These are phyloP conservation scores for Drosophila orosa DNA, from an alignment of 1,140 invertebrate genomes.

Conservation along the genomic window DNA sequence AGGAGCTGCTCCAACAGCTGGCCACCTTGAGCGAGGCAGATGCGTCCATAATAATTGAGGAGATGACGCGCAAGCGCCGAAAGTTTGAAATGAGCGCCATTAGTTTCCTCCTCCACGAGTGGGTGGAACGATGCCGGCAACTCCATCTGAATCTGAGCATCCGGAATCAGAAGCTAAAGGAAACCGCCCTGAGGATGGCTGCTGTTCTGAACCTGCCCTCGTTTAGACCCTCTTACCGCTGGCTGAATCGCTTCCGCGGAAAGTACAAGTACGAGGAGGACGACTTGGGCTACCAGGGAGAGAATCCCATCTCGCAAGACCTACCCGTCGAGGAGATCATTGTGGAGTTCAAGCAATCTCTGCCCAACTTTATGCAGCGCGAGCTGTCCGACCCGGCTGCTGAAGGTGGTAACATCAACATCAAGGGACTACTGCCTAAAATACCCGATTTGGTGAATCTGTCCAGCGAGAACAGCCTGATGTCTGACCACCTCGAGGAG, in stretches of 20 bases:
- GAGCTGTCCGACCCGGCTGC: conserved; percentile 49
- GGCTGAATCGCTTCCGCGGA: conserved; percentile 76
- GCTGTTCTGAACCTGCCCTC: conserved; percentile 70
- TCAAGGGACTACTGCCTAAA: conserved; percentile 11
- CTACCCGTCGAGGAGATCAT: conserved; percentile 77
- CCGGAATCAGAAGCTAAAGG: conserved; percentile 73
- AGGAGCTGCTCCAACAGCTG: conserved; percentile 72
- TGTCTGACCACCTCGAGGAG: conserved; percentile 55
- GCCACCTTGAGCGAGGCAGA: conserved; percentile 75
- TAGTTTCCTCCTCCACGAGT: conserved; percentile 75
- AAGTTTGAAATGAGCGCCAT: conserved; percentile 83
- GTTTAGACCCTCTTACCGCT: conserved; percentile 77
- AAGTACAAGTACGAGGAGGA: conserved; percentile 80
- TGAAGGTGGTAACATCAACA: not conserved
- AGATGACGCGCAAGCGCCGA: conserved; percentile 79
- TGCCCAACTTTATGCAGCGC: conserved; percentile 81
- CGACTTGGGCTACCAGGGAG: conserved; percentile 63
- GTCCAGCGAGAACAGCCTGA: conserved; percentile 72
- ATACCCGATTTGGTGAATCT: conserved; percentile 52
- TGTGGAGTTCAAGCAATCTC: conserved; percentile 71
- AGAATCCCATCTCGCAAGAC: conserved; percentile 33
- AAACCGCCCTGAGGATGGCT: conserved; percentile 73
- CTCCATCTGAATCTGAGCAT: conserved; percentile 59
- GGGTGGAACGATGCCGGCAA: conserved; percentile 73
- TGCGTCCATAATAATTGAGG: conserved; percentile 76